Evolutionary conservation across 2,888 invertebrate genomes (phyloP).

Genomic region (Frankliniella intonsa): DNA sequence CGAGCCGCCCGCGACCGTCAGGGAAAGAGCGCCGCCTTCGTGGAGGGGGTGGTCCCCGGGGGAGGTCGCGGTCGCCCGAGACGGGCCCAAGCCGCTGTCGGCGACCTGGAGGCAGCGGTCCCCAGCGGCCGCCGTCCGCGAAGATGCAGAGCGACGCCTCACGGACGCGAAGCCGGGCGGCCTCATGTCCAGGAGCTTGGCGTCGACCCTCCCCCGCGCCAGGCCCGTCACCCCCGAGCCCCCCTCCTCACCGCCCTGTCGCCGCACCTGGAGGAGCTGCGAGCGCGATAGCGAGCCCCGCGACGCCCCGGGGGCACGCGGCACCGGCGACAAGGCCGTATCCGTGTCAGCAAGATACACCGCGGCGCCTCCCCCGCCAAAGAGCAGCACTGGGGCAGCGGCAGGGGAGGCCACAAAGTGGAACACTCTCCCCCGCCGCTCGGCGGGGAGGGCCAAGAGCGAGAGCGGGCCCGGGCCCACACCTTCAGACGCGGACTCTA

Average conservation of each 20-base stretch:
- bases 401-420: constrained; percentile 1
- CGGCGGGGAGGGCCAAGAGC: background rate
- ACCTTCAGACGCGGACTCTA: background rate
- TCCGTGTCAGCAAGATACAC: background rate
- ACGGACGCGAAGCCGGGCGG: too few relatives aligned
- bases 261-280: background rate
- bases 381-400: background rate
- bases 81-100: too few relatives aligned
- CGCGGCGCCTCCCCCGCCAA: background rate
- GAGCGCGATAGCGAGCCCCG: background rate
- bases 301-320: background rate
- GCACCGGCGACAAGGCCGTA: background rate
- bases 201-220: too few relatives aligned
- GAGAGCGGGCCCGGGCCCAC: background rate
- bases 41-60: background rate
- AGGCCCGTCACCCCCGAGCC: background rate
- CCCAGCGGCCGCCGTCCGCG: too few relatives aligned
- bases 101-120: background rate
- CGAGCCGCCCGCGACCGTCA: background rate
- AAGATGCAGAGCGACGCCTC: too few relatives aligned
- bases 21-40: background rate
- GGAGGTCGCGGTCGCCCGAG: too few relatives aligned
- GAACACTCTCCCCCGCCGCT: constrained; percentile 2
- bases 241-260: background rate
- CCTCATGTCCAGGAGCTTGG: too few relatives aligned